These are phyloP conservation scores for Catocala sponsa DNA, from an alignment of 2,888 invertebrate genomes.

Conservation along the genomic window DNA sequence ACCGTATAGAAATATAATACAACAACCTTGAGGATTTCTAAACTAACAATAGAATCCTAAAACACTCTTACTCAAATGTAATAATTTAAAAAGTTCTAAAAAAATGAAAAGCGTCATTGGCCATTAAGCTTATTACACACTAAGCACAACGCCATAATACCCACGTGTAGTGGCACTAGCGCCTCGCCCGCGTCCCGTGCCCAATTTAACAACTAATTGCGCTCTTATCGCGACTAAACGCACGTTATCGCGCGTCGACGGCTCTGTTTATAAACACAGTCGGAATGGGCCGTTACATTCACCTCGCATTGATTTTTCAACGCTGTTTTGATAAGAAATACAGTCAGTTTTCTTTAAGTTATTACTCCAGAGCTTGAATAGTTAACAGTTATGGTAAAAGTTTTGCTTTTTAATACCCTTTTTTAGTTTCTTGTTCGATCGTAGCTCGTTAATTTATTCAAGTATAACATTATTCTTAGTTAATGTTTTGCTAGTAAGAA, in stretches of 20 bases:
- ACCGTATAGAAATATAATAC: too few relatives aligned
- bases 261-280: conserved; percentile 57
- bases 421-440: not conserved
- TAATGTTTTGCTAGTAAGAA: too few relatives aligned
- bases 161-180: conserved; percentile 38
- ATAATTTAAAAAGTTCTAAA: not conserved
- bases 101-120: conserved; percentile 9
- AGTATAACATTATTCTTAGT: too few relatives aligned
- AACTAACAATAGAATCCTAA: not conserved
- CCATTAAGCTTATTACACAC: conserved; percentile 45
- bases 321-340: conserved; percentile 38
- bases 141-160: conserved; percentile 23
- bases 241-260: conserved; percentile 43
- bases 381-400: not conserved
- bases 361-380: not conserved
- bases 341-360: conserved; percentile 23
- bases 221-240: conserved; percentile 52
- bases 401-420: not conserved
- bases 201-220: conserved; percentile 55
- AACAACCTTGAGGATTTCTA: too few relatives aligned
- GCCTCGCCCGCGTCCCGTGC: conserved; percentile 36
- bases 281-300: conserved; percentile 52
- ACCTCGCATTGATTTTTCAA: conserved; percentile 43
- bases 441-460: not conserved
- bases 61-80: not conserved